These are phyloP conservation scores for Phenganax marumi DNA, from an alignment of 92 coral and sea anemone genomes.

Conservation along the genomic window DNA sequence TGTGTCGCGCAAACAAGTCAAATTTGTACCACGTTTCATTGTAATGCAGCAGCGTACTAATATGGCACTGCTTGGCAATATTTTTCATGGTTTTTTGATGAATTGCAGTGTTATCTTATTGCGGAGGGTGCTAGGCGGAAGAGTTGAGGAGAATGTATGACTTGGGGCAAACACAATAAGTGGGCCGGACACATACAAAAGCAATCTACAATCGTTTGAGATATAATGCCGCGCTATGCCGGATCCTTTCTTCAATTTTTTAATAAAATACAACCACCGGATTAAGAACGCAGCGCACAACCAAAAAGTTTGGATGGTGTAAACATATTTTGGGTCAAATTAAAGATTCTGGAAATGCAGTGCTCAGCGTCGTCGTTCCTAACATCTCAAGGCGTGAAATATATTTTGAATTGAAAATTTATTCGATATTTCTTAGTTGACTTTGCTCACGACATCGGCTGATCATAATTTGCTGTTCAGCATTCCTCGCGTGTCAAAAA, in stretches of 20 bases:
- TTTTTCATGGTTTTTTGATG: background rate
- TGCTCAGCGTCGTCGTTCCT: too few species aligned
- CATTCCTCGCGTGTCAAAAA: background rate
- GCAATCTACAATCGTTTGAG: background rate
- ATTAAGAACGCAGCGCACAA: too few species aligned
- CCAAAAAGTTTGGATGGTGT: too few species aligned
- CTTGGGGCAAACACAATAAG: slow-evolving; percentile 4
- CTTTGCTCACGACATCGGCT: too few species aligned
- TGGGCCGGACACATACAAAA: background rate
- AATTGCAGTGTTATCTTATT: background rate
- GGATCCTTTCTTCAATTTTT: background rate
- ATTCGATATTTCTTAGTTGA: too few species aligned
- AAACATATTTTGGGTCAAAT: too few species aligned
- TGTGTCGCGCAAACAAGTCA: background rate
- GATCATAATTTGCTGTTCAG: background rate
- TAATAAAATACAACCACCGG: too few species aligned
- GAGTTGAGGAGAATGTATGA: background rate
- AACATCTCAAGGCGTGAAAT: too few species aligned
- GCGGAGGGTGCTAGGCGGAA: slow-evolving; percentile 7
- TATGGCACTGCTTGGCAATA: background rate
- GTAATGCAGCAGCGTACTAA: background rate
- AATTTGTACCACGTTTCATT: background rate
- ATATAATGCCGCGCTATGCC: background rate
- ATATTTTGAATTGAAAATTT: too few species aligned
- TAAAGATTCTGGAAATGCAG: too few species aligned